Percentiles rank a stretch among this genome's conserved stretches.
Conservation (phyloP, 2,888 invertebrate genomes). For the Eristalis pertinax region DNA sequence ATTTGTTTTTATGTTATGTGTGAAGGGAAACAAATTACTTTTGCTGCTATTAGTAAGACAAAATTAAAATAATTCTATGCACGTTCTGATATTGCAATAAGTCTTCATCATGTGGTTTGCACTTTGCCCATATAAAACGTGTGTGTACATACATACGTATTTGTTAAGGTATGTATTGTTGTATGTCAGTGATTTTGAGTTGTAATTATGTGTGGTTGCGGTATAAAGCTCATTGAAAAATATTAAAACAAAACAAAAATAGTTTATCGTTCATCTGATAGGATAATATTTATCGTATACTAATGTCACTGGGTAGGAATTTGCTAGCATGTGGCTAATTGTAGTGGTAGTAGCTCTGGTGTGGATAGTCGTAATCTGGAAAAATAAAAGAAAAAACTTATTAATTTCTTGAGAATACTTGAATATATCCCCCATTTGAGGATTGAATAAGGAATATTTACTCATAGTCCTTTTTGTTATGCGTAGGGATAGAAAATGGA, state of each 20-base stretch:
- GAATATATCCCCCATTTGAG: neutral
- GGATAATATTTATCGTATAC: slow-evolving; percentile 57
- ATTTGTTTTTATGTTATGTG: slow-evolving; percentile 26
- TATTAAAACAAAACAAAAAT: slow-evolving; percentile 28
- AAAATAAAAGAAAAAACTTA: slow-evolving; percentile 24
- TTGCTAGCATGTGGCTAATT: slow-evolving; percentile 55
- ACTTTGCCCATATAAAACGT: slow-evolving; percentile 72
- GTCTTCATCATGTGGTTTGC: slow-evolving; percentile 68
- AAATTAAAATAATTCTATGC: slow-evolving; percentile 67
- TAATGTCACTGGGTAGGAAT: slow-evolving; percentile 62
- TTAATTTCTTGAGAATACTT: neutral
- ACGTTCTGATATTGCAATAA: slow-evolving; percentile 72
- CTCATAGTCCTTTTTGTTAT: slow-evolving; percentile 58
- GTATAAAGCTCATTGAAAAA: slow-evolving; percentile 60
- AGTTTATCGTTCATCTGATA: slow-evolving; percentile 37
- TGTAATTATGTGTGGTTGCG: slow-evolving; percentile 20
- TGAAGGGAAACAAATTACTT: slow-evolving; percentile 61
- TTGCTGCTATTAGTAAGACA: slow-evolving; percentile 42
- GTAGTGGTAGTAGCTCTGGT: slow-evolving; percentile 66
- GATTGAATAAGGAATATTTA: slow-evolving; percentile 46
- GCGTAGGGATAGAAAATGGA: slow-evolving; percentile 13
- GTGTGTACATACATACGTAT: slow-evolving; percentile 18
- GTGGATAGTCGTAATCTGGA: slow-evolving; percentile 62
- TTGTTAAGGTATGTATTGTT: neutral
- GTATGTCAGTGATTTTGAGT: slow-evolving; percentile 17